Evolutionary conservation across 1,140 invertebrate genomes (phyloP).

Genomic region (Hermetia illucens): DNA sequence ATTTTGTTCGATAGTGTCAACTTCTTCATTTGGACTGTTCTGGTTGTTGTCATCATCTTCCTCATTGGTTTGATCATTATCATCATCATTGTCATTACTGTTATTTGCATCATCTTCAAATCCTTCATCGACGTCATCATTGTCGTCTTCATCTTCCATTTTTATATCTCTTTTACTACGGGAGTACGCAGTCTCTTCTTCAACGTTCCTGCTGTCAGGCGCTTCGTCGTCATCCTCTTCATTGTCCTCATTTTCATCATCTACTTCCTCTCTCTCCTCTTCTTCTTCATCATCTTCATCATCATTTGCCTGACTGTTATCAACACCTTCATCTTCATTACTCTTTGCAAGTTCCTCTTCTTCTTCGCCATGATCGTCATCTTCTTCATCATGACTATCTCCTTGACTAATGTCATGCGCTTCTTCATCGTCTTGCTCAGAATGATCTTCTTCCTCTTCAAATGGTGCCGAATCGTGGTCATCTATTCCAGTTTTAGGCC

Average conservation of each 20-base stretch:
- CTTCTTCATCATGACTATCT: constrained; percentile 9
- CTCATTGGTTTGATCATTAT: constrained; percentile 14
- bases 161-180: constrained; percentile 14
- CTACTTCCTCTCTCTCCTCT: constrained; percentile 21
- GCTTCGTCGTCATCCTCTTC: constrained; percentile 25
- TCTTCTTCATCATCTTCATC: constrained; percentile 20
- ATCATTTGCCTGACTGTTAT: constrained; percentile 19
- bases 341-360: constrained; percentile 22
- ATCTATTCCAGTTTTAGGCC: constrained; percentile 26
- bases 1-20: constrained; percentile 7
- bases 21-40: neutral
- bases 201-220: constrained; percentile 11
- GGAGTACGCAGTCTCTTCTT: constrained; percentile 8
- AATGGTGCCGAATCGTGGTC: constrained; percentile 26
- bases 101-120: constrained; percentile 29
- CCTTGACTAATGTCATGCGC: constrained; percentile 11
- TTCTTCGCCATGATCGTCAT: constrained; percentile 11
- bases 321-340: constrained; percentile 24
- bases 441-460: constrained; percentile 22
- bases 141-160: constrained; percentile 18
- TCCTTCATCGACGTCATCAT: constrained; percentile 15
- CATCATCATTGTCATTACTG: constrained; percentile 23
- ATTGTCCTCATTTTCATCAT: constrained; percentile 24
- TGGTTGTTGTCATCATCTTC: constrained; percentile 9
- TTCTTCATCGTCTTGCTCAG: constrained; percentile 14